phyloP scores from a whole-genome alignment of 2,888 invertebrate species.

The Ormia ochracea region DNA sequence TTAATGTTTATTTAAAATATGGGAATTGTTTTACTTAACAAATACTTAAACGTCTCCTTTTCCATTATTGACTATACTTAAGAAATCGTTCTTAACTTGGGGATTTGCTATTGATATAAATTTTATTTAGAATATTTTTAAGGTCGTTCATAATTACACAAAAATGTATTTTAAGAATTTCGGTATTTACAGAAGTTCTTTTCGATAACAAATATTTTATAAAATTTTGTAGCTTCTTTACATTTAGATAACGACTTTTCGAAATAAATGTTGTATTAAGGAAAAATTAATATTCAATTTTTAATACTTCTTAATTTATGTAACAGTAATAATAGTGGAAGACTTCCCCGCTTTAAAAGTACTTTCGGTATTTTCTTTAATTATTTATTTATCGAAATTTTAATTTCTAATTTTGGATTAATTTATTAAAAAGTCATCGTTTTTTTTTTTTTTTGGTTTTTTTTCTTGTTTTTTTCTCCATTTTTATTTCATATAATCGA shows the following conservation, averaged over 20 bases:
- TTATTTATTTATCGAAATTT: slow-evolving; percentile 44
- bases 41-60: neutral
- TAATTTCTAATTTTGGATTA: slow-evolving; percentile 2
- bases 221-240: slow-evolving; percentile 60
- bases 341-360: slow-evolving; percentile 76
- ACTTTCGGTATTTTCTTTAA: slow-evolving; percentile 39
- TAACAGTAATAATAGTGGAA: slow-evolving; percentile 76
- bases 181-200: neutral
- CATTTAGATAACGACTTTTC: slow-evolving; percentile 63
- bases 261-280: neutral
- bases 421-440: neutral
- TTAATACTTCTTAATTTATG: slow-evolving; percentile 47
- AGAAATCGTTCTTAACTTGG: neutral
- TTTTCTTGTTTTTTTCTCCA: neutral
- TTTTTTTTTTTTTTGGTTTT: neutral
- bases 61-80: neutral
- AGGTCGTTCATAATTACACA: slow-evolving; percentile 53
- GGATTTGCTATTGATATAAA: slow-evolving; percentile 52
- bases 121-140: slow-evolving; percentile 55
- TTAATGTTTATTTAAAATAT: slow-evolving; percentile 20
- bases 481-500: neutral
- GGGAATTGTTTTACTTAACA: slow-evolving; percentile 24
- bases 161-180: slow-evolving; percentile 38
- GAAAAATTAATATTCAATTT: slow-evolving; percentile 42
- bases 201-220: neutral